These are phyloP conservation scores for Suricata suricatta DNA, from an alignment of 2,113 vertebrate species.

Conservation along the genomic window DNA sequence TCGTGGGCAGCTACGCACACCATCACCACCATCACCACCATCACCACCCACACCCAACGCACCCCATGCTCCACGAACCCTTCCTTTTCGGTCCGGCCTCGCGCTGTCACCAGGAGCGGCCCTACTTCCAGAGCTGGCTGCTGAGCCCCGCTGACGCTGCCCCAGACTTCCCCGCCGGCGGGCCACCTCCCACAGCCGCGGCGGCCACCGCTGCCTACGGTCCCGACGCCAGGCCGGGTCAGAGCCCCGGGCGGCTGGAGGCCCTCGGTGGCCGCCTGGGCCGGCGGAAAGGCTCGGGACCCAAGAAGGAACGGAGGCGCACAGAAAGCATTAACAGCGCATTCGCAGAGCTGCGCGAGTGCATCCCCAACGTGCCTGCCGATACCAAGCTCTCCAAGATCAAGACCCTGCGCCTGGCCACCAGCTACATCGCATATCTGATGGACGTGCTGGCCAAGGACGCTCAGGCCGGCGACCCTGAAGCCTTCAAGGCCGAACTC, in stretches of 20 bases:
- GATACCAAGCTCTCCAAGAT: conserved; percentile 95
- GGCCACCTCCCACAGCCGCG: conserved; percentile 81
- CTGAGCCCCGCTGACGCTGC: conserved; percentile 90
- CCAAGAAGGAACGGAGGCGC: conserved; percentile 94
- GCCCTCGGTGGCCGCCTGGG: conserved; percentile 88
- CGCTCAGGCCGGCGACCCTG: conserved; percentile 89
- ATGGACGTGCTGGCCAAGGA: conserved; percentile 96
- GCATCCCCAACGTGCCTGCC: conserved; percentile 93
- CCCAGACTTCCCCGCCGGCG: conserved; percentile 88
- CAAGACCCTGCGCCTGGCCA: conserved; percentile 92
- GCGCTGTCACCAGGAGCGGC: conserved; percentile 91
- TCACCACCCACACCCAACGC: conserved; percentile 83
- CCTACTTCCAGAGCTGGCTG: conserved; percentile 94
- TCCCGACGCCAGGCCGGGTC: conserved; percentile 78
- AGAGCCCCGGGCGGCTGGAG: conserved; percentile 87
- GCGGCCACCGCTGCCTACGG: conserved; percentile 79
- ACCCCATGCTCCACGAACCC: conserved; percentile 93
- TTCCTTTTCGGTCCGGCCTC: conserved; percentile 91
- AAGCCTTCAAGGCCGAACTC: conserved; percentile 96
- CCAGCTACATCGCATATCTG: conserved; percentile 94
- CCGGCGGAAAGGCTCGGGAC: conserved; percentile 88
- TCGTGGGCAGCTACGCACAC: conserved; percentile 94
- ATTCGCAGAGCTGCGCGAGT: conserved; percentile 92
- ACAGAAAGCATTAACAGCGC: conserved; percentile 96
- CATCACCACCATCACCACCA: conserved; percentile 86